Evolutionary conservation across 2,888 invertebrate genomes (phyloP).

Genomic region (Oligia latruncula): DNA sequence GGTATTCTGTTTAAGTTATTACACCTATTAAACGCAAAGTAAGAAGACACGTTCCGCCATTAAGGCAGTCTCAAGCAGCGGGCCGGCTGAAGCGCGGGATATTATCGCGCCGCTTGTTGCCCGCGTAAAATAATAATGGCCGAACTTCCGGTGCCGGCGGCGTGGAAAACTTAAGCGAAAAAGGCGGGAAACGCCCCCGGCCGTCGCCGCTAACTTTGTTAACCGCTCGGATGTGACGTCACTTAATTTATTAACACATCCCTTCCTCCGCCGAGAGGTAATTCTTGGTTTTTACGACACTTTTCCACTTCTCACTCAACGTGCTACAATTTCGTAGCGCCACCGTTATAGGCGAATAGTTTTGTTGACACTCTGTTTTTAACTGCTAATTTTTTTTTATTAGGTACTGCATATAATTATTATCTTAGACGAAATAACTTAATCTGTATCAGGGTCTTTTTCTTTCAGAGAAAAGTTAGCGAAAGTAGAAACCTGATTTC

Average conservation of each 20-base stretch:
- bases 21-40: constrained; percentile 88
- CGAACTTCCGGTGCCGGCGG: constrained; percentile 90
- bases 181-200: constrained; percentile 88
- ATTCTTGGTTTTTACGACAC: constrained; percentile 83
- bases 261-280: constrained; percentile 79
- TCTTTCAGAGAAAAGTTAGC: not conserved
- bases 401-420: not conserved
- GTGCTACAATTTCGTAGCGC: constrained; percentile 74
- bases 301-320: constrained; percentile 81
- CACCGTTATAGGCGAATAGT: constrained; percentile 60
- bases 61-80: constrained; percentile 82
- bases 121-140: constrained; percentile 91
- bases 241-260: constrained; percentile 90
- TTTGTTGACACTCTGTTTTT: constrained; percentile 41
- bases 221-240: constrained; percentile 87
- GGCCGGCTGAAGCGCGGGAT: constrained; percentile 84
- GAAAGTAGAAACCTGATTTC: not conserved
- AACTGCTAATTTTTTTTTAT: constrained; percentile 18
- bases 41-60: constrained; percentile 89
- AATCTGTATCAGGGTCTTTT: not conserved
- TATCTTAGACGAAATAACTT: not conserved
- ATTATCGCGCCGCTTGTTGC: constrained; percentile 91
- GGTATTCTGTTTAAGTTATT: constrained; percentile 88
- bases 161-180: constrained; percentile 89
- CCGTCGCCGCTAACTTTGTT: constrained; percentile 84